Conservation (phyloP, 2,797 vertebrate species). For the Thripadectes ignobilis region DNA sequence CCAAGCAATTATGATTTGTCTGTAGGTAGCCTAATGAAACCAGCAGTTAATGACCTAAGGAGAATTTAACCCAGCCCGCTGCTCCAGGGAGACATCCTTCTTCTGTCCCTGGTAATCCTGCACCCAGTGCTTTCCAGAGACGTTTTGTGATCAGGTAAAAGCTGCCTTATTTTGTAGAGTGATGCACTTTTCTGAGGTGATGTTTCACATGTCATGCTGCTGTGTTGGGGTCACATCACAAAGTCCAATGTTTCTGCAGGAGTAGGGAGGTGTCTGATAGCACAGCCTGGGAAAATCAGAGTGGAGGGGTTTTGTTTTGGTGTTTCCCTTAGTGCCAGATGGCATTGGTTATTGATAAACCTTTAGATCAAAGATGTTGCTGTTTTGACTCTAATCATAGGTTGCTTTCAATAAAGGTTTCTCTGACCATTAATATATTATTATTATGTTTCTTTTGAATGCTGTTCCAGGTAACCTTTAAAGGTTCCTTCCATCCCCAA, state of each 20-base stretch:
- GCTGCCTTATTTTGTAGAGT: background rate
- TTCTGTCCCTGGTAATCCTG: background rate
- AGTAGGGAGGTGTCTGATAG: background rate
- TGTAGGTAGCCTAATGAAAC: constrained; percentile 20
- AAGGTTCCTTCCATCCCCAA: background rate
- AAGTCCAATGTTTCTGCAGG: background rate
- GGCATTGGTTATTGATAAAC: background rate
- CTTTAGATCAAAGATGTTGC: background rate
- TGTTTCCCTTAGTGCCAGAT: background rate
- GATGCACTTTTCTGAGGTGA: background rate
- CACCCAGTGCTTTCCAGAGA: background rate
- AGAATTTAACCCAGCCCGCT: background rate
- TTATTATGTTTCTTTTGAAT: background rate
- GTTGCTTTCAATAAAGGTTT: background rate
- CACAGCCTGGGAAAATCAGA: accelerated
- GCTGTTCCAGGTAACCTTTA: background rate
- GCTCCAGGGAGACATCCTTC: background rate
- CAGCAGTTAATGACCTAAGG: background rate
- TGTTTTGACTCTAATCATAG: background rate
- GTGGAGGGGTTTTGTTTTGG: too few species aligned
- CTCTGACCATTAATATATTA: background rate
- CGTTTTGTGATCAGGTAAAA: background rate
- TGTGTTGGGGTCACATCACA: accelerated
- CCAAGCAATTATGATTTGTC: background rate
- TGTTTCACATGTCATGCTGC: accelerated